Conservation (phyloP, 2,797 vertebrate genomes). For the Lateolabrax maculatus region DNA sequence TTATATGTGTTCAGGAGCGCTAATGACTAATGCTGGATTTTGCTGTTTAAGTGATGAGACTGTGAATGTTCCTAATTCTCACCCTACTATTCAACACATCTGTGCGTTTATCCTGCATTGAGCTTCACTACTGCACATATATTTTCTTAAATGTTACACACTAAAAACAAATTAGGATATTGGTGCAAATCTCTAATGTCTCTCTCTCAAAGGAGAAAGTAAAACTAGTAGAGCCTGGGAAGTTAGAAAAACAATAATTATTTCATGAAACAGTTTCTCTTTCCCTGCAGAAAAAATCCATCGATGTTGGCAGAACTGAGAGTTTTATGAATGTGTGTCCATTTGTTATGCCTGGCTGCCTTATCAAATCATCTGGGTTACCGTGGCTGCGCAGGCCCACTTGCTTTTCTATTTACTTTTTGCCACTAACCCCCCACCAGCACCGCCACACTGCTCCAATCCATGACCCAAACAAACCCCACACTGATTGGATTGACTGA, state of each 20-base stretch:
- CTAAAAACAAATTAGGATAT: background rate
- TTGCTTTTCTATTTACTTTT: conserved; percentile 63
- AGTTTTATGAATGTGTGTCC: conserved; percentile 47
- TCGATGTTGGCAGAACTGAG: conserved; percentile 10
- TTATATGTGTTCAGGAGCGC: no score
- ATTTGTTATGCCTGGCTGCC: conserved; percentile 63
- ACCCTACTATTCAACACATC: background rate
- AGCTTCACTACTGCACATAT: background rate
- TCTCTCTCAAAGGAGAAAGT: background rate
- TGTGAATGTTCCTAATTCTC: background rate
- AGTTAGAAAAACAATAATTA: background rate
- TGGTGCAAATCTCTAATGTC: background rate
- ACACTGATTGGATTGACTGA: conserved; percentile 77
- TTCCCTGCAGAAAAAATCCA: background rate
- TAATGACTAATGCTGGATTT: background rate
- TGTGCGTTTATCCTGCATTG: background rate
- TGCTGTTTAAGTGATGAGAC: background rate
- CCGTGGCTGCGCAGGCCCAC: conserved; percentile 24
- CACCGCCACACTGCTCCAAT: conserved; percentile 17
- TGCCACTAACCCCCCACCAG: background rate
- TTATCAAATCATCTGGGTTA: conserved; percentile 68
- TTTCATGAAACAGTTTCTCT: background rate
- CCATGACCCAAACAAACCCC: conserved; percentile 62
- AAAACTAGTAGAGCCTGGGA: background rate
- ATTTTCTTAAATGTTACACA: background rate